Evolutionary conservation across 2,113 vertebrate genomes (phyloP).

Genomic region (Bubo blakistoni): DNA sequence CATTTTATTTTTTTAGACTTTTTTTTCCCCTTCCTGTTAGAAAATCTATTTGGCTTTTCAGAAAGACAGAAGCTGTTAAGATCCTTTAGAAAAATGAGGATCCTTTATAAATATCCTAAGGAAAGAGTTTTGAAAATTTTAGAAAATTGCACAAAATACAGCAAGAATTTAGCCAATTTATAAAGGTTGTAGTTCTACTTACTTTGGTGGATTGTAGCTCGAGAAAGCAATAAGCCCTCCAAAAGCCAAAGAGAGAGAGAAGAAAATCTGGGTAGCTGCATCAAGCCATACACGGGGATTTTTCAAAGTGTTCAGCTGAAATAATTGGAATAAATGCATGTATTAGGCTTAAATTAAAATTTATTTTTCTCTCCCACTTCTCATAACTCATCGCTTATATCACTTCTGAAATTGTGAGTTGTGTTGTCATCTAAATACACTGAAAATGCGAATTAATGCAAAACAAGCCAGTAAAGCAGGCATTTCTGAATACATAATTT

Average conservation of each 20-base stretch:
- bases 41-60: not conserved
- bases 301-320: conserved; percentile 79
- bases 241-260: conserved; percentile 88
- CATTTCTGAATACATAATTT: not conserved
- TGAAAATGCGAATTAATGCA: not conserved
- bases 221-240: conserved; percentile 91
- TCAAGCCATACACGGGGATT: conserved; percentile 90
- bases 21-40: not conserved
- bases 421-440: not conserved
- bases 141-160: not conserved
- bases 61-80: not conserved
- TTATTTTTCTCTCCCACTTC: not conserved
- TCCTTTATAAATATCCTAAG: not conserved
- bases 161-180: not conserved
- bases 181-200: not conserved
- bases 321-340: not conserved
- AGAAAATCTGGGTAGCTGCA: conserved; percentile 92
- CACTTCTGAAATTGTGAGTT: not conserved
- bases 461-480: not conserved
- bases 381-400: not conserved
- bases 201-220: conserved; percentile 88
- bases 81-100: not conserved
- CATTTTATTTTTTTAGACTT: not conserved
- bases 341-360: not conserved
- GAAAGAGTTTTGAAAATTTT: not conserved